Evolutionary conservation across 2,888 invertebrate genomes (phyloP), one percentile per base, ranked within the genome.

Genomic region (Dicycla oo): DNA sequence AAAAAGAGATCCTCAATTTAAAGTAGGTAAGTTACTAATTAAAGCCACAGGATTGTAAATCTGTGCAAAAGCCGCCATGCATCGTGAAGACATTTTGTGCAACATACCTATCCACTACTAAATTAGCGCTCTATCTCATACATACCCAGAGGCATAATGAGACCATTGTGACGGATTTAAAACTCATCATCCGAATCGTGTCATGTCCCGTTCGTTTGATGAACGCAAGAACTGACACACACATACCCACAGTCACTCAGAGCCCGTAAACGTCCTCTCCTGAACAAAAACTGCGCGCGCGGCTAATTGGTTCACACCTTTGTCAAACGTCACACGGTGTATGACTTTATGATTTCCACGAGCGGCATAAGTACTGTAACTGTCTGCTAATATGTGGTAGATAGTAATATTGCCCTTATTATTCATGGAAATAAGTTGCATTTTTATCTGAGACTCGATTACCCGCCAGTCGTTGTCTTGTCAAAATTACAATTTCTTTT

Each of bases 301-400:
- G 60, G 23, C 69, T 83, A 84, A 84, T 81, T 83, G 84, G 78
- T 82, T 83, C 82, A 84, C 82, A 84, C 79, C 82, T 81, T 81
- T 84, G 75, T 84, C 75, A 67, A 70, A 68, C 58, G 40, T 70
- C 73, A 60, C 51, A 54, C 51, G 66, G 30, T 53, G 34, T 34
- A 78, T 73, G 56, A 69, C 20, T 82, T 69, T 61, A 64, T 81
- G 40, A 66, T 73, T 84, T 81, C 82, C 82, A 58, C 61, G 67
- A 84, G 69, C 30, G 13, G n/a, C 13, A 51, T 58, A n/a, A 51
- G 34, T 64, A 56, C 26, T 64, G 58, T 69, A 70, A 69, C 71
- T 66, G 73, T 78, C 51, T 61, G 18, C 51, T 67, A 3, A 67
- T 45, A 53, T 38, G 38, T 13, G 18, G 34, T 23, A 57, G 34